Evolutionary conservation across 2,113 vertebrate species (phyloP).

Genomic region (Vulpes vulpes): DNA sequence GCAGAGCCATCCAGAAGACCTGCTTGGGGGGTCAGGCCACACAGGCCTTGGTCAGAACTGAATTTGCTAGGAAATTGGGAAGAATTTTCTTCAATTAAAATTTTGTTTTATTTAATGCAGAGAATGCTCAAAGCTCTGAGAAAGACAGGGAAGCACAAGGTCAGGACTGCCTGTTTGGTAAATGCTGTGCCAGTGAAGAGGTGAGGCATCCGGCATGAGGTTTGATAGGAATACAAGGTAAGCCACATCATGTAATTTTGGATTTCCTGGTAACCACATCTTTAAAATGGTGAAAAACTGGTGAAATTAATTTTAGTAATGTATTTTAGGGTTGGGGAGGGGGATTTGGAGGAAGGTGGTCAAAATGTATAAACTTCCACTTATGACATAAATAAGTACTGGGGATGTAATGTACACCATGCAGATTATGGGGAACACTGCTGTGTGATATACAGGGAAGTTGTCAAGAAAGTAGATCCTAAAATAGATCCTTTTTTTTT

Average conservation of each 20-base stretch:
- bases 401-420: background rate
- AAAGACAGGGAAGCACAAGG: background rate
- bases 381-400: background rate
- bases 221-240: background rate
- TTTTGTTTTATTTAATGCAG: background rate
- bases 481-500: background rate
- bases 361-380: background rate
- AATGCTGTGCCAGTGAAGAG: background rate
- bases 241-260: background rate
- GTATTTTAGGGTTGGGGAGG: background rate
- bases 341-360: background rate
- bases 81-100: background rate
- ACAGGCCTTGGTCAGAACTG: background rate
- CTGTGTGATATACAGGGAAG: background rate
- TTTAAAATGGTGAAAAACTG: background rate
- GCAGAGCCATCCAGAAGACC: background rate
- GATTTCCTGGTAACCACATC: background rate
- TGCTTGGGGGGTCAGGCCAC: background rate
- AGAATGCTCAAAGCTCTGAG: background rate
- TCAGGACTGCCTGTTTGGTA: background rate
- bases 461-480: background rate
- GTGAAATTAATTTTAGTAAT: background rate
- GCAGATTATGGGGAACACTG: background rate
- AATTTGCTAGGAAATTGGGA: background rate
- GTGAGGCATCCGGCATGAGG: fast-evolving